phyloP scores from a whole-genome alignment of 2,113 vertebrate species.

The Etia nguti region DNA sequence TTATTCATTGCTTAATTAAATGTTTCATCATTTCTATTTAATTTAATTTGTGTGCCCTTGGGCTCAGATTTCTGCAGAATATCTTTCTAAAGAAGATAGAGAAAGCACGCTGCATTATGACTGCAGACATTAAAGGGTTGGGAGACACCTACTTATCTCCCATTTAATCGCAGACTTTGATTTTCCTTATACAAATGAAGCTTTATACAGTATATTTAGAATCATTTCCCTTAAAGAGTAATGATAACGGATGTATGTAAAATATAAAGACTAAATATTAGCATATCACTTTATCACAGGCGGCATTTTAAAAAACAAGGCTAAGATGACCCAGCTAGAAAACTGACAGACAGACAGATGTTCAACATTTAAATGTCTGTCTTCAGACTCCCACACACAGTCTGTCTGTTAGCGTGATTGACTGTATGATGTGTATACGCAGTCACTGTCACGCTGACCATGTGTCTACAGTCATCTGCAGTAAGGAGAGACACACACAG shows the following conservation, averaged over 20 bases:
- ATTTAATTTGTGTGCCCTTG: neutral
- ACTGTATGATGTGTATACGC: constrained; percentile 24
- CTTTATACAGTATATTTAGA: neutral
- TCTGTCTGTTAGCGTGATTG: constrained; percentile 47
- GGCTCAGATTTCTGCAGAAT: neutral
- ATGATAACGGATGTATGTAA: neutral
- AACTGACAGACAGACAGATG: constrained; percentile 45
- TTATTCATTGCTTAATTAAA: neutral
- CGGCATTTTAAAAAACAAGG: neutral
- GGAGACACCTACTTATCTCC: neutral
- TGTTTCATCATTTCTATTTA: neutral
- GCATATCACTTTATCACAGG: neutral
- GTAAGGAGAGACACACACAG: constrained; percentile 27
- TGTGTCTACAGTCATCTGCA: constrained; percentile 52
- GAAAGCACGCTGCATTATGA: neutral
- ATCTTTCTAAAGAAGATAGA: neutral
- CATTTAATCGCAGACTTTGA: neutral
- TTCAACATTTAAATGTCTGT: constrained; percentile 45
- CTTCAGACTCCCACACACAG: constrained; percentile 24
- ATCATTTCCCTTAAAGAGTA: neutral
- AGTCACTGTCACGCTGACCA: constrained; percentile 47
- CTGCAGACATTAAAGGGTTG: neutral
- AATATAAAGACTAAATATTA: neutral
- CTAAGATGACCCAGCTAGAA: neutral
- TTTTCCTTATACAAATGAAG: neutral